Base-by-base conservation (phyloP, 2,113 vertebrate species). In the Bettongia penicillata region DNA sequence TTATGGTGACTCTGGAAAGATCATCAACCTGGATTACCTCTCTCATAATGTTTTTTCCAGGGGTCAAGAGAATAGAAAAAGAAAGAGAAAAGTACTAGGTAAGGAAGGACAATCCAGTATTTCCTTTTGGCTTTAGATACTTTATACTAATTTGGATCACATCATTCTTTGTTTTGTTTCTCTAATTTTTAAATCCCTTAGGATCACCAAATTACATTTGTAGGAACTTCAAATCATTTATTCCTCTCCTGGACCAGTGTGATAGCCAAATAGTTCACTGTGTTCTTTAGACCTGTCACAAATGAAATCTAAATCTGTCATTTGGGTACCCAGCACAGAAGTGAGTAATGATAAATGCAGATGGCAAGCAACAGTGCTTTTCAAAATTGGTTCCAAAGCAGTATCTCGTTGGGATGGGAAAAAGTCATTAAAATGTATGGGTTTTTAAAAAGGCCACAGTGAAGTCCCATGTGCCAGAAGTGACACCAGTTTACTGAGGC, bases 1-100 rank as follows among this genome's bases (percentile, higher is more conserved):
- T 55, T 92, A 94, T 47, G 47, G 5, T 94, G 94, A 92, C 92
- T 96, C 93, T 51, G 91, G 61, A 96, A 91, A 94, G 68, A 94
- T 91, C 8, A 90, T 14, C 84, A 23, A 49, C 28, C 22, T 94
- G 37, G 31, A 92, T 90, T 95, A 5, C 93, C 68, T 93, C 49
- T 93, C 68, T 89, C 93, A 47, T 19, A 43, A 57, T 93, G 94
- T 95, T 89, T 8, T 26, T 90, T 68, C 51, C 12, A n/a, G 0
- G 61, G 51, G 91, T 53, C 49, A 89, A 91, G 50, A 49, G 50
- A 90, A 12, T 93, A 31, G 93, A 50, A 89, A 61, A 94, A 55
- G 89, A 28, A 19, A 50, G 23, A 93, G 91, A 48, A 91, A 22
- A 51, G 28, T 50, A 90, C 48, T 3, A 43, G 25, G 14, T 90